Evolutionary conservation across 2,113 vertebrate genomes (phyloP), one percentile per base, ranked within the genome.

Genomic region (Lutjanus erythropterus): DNA sequence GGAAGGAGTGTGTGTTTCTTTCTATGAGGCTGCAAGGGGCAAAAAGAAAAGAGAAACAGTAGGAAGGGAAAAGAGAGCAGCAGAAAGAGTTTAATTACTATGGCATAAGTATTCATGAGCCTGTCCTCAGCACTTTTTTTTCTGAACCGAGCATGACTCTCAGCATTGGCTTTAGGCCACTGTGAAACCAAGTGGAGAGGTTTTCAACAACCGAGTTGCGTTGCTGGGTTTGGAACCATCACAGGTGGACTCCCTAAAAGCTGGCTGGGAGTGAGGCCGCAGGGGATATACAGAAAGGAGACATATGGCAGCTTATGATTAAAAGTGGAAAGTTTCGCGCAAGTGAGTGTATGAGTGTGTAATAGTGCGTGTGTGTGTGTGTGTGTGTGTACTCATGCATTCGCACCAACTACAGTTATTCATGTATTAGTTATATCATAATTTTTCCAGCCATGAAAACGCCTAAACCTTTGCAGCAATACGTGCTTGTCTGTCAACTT

Each of bases 231-330:
- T 81, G 81, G 58, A 91, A 59, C 35, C 39, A 55, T 68, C 60
- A 41, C 85, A 91, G 91, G 88, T 91, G 81, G 86, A 84, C 85
- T 76, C 60, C 83, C 75, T 27, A 19, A 50, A 80, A 85, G 64
- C 79, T 84, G 78, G 85, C 87, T 89, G 52, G 66, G 55, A 88
- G 85, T 29, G 39, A 81, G 81, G 59, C 88, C 31, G 25, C 85
- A 67, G 76, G 78, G 82, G 78, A 89, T 80, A 68, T 58, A 27
- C 83, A 71, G 69, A 67, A 75, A 80, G 69, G 56, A 89, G 86
- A 79, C 88, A 87, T 91, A 88, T 89, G 92, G 86, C 61, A 66
- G 80, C 73, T 88, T 60, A 84, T 91, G 89, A 92, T 91, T 91
- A 91, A 81, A 93, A 89, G 86, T 77, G 75, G 77, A 85, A 86